Evolutionary conservation across 2,113 vertebrate species (phyloP).

Genomic region (Atractosteus spatula): DNA sequence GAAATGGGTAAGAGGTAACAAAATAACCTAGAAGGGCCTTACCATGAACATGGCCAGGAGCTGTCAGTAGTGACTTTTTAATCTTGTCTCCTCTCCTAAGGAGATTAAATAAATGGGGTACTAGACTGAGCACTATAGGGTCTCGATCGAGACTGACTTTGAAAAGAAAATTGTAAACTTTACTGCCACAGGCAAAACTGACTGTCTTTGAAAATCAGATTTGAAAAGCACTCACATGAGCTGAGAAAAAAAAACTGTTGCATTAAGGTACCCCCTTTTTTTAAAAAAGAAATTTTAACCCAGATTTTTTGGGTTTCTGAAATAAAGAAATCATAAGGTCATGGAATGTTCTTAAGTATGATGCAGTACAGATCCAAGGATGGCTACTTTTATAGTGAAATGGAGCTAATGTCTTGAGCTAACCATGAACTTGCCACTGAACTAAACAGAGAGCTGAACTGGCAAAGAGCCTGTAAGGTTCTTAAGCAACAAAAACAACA

Average conservation of each 20-base stretch:
- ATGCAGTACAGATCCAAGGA: slow-evolving; percentile 48
- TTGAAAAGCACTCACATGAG: slow-evolving; percentile 66
- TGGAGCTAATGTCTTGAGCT: slow-evolving; percentile 40
- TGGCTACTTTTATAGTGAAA: slow-evolving; percentile 59
- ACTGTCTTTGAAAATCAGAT: slow-evolving; percentile 50
- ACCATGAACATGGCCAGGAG: slow-evolving; percentile 61
- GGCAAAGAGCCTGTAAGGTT: slow-evolving; percentile 68
- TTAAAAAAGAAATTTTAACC: slow-evolving; percentile 83
- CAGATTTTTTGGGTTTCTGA: slow-evolving; percentile 94
- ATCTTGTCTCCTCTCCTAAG: slow-evolving; percentile 87
- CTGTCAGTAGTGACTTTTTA: slow-evolving; percentile 46
- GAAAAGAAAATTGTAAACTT: slow-evolving; percentile 68
- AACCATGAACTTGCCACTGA: slow-evolving; percentile 29
- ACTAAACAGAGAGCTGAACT: slow-evolving; percentile 59
- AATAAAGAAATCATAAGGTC: slow-evolving; percentile 29
- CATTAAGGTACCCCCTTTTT: slow-evolving; percentile 83
- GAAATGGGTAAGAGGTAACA: slow-evolving; percentile 99
- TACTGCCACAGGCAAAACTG: slow-evolving; percentile 70
- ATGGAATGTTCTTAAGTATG: slow-evolving; percentile 21
- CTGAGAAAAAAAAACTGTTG: slow-evolving; percentile 55
- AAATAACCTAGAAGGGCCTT: slow-evolving; percentile 76
- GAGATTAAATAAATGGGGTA: slow-evolving; percentile 90
- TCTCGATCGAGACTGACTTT: slow-evolving; percentile 72
- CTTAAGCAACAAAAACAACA: slow-evolving; percentile 63
- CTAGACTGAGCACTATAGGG: slow-evolving; percentile 88